phyloP scores from a whole-genome alignment of 2,113 vertebrate species.

The Tyto alba region DNA sequence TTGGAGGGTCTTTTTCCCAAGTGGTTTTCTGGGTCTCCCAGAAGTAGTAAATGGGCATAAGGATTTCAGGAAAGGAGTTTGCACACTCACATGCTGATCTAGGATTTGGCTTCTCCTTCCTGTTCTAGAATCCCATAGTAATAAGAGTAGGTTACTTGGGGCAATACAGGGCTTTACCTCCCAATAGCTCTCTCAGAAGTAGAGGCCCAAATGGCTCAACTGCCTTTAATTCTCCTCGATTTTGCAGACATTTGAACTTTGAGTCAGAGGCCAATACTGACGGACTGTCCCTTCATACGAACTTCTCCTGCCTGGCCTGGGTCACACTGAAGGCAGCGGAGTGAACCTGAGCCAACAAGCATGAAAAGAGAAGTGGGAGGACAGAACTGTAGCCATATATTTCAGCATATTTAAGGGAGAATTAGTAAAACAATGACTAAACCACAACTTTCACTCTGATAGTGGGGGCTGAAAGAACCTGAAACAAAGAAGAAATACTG shows the following conservation, averaged over 20 bases:
- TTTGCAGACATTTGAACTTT: background rate
- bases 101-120: background rate
- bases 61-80: background rate
- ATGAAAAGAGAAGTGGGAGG: background rate
- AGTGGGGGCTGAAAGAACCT: background rate
- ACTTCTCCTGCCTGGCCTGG: fast-evolving
- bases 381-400: background rate
- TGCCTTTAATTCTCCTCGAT: background rate
- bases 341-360: background rate
- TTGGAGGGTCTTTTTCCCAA: background rate
- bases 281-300: background rate
- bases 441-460: background rate
- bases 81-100: background rate
- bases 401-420: background rate
- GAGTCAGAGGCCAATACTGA: fast-evolving
- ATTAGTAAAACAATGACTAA: background rate
- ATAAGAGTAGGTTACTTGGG: background rate
- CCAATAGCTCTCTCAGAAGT: background rate
- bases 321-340: background rate
- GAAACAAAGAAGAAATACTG: background rate
- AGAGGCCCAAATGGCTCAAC: background rate
- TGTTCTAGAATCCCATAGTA: too few relatives aligned
- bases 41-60: background rate
- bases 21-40: background rate
- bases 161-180: too few relatives aligned